These are phyloP conservation scores for Ashinkailepas kermadecensis DNA, from an alignment of 2,888 invertebrate species.

Conservation along the genomic window DNA sequence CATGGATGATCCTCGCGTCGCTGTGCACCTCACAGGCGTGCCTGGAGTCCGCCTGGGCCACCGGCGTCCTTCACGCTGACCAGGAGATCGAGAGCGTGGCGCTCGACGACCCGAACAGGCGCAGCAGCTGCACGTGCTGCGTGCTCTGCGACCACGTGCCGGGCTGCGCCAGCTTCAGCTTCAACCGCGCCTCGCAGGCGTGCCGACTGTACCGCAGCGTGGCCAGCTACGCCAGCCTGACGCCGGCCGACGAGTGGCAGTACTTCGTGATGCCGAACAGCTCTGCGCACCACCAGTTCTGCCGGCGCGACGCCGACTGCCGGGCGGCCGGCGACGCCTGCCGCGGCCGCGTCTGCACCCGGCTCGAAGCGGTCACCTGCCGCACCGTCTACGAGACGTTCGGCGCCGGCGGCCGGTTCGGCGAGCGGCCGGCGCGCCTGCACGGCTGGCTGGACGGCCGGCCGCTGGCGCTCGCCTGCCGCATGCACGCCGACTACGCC, in stretches of 20 bases:
- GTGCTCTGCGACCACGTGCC: not conserved
- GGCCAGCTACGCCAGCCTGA: not conserved
- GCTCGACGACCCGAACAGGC: not conserved
- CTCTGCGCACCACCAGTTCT: conserved; percentile 1
- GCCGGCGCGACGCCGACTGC: not conserved
- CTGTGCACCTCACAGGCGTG: not conserved
- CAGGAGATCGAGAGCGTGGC: not conserved
- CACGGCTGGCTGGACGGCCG: not conserved
- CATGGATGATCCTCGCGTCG: too few species aligned
- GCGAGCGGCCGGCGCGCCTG: not conserved
- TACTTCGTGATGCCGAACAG: not conserved
- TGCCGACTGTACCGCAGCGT: not conserved
- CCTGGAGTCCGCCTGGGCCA: not conserved
- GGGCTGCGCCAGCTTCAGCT: conserved; percentile 5
- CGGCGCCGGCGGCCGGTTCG: not conserved
- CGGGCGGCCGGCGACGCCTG: not conserved
- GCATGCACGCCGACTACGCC: not conserved
- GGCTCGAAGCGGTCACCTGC: not conserved
- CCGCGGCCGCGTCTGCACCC: not conserved
- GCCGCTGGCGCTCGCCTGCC: not conserved
- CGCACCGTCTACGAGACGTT: not conserved
- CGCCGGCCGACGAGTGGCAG: not conserved
- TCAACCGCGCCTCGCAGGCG: not conserved
- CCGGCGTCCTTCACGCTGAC: not conserved
- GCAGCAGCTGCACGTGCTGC: not conserved